Evolutionary conservation across 2,113 vertebrate genomes (phyloP), one percentile per base, ranked within the genome.

Genomic region (Recurvirostra avosetta): DNA sequence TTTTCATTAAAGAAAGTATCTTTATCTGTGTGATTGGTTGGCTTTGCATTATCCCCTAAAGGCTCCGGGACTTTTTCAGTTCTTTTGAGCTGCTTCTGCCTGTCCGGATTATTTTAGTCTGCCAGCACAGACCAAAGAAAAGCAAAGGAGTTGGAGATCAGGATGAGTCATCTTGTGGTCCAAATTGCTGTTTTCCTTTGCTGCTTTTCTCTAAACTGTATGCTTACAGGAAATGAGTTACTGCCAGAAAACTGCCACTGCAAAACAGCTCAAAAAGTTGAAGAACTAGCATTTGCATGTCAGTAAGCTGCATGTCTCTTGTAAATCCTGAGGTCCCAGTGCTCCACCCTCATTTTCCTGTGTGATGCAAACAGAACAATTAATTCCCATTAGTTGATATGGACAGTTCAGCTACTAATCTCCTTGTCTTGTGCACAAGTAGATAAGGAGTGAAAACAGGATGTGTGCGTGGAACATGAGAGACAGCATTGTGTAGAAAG

Each of bases 1-100:
- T 89, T 89, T 94, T 75, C 72, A 89, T 83, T 94, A 86, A 91
- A 94, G 55, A 40, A 73, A 94, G 16, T 80, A 32, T 0, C 27
- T 59, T 68, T 34, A 21, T 63, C 26, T 49, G 1, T 75, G 36
- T 45, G 76, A 50, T 74, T 47, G 5, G 12, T 47, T 92, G 32
- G 38, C 63, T 92, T 96, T 92, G 50, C n/a, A 32, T 34, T 14
- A 7, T 63, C 21, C 21, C 32, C 15, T 82, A 20, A 70, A 30
- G 18, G 7, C 15, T 53, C 41, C 61, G 34, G 23, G 58, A 74
- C 50, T 80, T 94, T 15, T 22, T 61, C 40, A 61, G 29, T 82
- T 76, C 30, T 43, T 62, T 52, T 32, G 19, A 59, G 30, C 76
- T 30, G 59, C 8, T 72, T 89, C 38, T 85, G 34, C 58, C 30